phyloP scores from a whole-genome alignment of 2,113 vertebrate genomes.

The Benitochromis conjunctus region DNA sequence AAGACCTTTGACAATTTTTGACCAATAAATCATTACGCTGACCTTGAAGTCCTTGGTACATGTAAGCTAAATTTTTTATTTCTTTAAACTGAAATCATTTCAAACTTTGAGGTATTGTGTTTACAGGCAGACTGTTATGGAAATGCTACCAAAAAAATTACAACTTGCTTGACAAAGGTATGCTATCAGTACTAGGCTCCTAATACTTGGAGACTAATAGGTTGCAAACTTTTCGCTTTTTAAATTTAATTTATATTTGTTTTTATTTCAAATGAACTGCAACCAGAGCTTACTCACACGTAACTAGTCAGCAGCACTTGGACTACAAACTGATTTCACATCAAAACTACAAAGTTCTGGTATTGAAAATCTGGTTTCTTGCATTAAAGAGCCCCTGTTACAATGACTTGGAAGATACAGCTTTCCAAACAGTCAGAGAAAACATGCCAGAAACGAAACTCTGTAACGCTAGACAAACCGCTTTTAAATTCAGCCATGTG shows the following conservation, averaged over 20 bases:
- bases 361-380: neutral
- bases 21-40: neutral
- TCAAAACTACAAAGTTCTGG: neutral
- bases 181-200: neutral
- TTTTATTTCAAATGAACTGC: neutral
- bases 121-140: neutral
- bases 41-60: neutral
- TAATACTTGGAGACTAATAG: neutral
- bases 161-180: neutral
- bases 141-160: neutral
- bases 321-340: neutral
- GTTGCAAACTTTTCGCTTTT: neutral
- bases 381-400: neutral
- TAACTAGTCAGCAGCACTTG: neutral
- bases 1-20: accelerated
- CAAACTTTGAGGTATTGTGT: neutral
- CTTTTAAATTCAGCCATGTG: neutral
- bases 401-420: neutral
- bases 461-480: neutral
- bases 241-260: neutral
- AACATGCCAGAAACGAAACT: neutral
- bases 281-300: neutral
- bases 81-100: neutral
- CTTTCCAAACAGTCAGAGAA: neutral
- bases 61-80: accelerated